Evolutionary conservation across 2,888 invertebrate genomes (phyloP).

Genomic region (Nebria brevicollis): DNA sequence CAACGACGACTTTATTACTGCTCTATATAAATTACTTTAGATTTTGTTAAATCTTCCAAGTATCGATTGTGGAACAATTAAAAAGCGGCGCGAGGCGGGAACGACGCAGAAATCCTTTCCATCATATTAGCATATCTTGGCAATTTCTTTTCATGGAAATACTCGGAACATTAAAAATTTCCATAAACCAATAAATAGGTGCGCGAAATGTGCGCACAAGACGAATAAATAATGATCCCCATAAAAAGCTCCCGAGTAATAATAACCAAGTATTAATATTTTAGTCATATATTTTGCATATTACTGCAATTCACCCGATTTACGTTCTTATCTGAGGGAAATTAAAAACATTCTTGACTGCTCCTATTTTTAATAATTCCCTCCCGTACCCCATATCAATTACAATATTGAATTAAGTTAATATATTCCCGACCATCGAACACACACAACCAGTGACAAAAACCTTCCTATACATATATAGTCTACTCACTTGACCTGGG

Average conservation of each 20-base stretch:
- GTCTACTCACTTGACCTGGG: too few species aligned
- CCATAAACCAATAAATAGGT: conserved; percentile 47
- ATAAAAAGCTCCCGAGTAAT: conserved; percentile 30
- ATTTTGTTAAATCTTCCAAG: too few species aligned
- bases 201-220: conserved; percentile 6
- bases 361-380: too few species aligned
- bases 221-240: conserved; percentile 35
- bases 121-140: conserved; percentile 39
- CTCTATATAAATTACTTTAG: too few species aligned
- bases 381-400: too few species aligned
- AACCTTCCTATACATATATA: too few species aligned
- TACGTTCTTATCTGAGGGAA: conserved; percentile 40
- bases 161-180: conserved; percentile 42
- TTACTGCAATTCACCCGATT: conserved; percentile 45
- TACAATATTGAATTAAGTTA: too few species aligned
- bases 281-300: conserved; percentile 46
- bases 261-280: conserved; percentile 33
- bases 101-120: neutral
- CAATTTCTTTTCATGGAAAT: conserved; percentile 31
- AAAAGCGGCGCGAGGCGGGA: neutral
- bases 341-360: conserved; percentile 17
- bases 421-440: too few species aligned
- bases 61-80: conserved; percentile 11
- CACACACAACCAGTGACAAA: too few species aligned
- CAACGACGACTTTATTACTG: too few species aligned